Conservation (phyloP, 1,140 invertebrate species). For the Coenobita brevimanus region DNA sequence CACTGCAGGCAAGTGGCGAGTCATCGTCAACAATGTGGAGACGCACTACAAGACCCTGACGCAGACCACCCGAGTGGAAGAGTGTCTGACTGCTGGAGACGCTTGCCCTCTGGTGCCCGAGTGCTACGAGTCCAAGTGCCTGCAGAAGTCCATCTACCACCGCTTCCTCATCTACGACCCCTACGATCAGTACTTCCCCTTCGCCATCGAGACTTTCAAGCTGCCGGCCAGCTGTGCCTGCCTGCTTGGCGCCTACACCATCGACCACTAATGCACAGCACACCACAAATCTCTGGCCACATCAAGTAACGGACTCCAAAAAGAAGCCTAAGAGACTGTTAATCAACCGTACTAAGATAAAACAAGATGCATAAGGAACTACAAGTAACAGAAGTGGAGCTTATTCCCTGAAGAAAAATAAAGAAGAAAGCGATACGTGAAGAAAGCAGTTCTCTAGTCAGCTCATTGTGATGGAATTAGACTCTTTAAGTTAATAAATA, state of each 20-base stretch:
- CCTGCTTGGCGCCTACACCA: too few relatives aligned
- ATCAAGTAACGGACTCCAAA: too few relatives aligned
- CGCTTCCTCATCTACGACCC: conserved; percentile 56
- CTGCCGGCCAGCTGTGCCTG: too few relatives aligned
- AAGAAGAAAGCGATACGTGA: conserved; percentile 42
- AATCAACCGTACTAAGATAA: too few relatives aligned
- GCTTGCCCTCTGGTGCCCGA: conserved; percentile 69
- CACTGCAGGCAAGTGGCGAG: conserved; percentile 65
- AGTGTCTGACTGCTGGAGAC: conserved; percentile 36
- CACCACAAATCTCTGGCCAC: too few relatives aligned
- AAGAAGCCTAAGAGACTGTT: too few relatives aligned
- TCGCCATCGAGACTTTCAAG: too few relatives aligned
- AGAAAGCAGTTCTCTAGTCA: conserved; percentile 55
- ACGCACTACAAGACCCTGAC: conserved; percentile 69
- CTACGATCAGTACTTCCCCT: conserved; percentile 55
- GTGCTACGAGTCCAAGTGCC: conserved; percentile 70
- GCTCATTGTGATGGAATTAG: too few relatives aligned
- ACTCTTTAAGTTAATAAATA: neutral
- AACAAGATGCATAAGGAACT: too few relatives aligned
- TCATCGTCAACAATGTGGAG: conserved; percentile 68
- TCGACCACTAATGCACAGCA: conserved; percentile 27
- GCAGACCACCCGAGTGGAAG: conserved; percentile 38
- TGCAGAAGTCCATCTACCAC: conserved; percentile 57
- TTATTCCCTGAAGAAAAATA: too few relatives aligned
- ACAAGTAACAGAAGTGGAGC: too few relatives aligned